Evolutionary conservation across 2,113 vertebrate species (phyloP).

Genomic region (Mormyrus lacerda): DNA sequence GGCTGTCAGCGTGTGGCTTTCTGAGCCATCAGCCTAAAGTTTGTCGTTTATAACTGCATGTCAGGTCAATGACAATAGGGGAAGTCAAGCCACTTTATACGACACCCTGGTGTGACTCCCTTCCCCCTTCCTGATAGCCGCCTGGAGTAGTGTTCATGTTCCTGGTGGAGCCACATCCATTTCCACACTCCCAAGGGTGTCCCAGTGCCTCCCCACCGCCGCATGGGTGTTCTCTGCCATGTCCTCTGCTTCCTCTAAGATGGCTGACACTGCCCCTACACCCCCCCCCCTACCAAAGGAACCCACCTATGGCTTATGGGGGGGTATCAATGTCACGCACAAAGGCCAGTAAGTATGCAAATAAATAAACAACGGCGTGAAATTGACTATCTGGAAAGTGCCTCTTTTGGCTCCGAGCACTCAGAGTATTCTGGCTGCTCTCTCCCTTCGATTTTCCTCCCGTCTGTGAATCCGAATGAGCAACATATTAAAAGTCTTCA

Average conservation of each 20-base stretch:
- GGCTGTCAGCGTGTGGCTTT: neutral
- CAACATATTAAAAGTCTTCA: slow-evolving; percentile 4
- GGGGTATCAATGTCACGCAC: neutral
- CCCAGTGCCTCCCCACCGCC: neutral
- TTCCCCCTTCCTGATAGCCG: neutral
- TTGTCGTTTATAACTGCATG: neutral
- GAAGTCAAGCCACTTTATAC: too few relatives aligned
- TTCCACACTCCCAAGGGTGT: neutral
- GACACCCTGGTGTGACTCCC: too few relatives aligned
- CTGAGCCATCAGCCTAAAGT: neutral
- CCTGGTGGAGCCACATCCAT: neutral
- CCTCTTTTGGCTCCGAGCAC: neutral
- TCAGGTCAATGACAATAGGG: neutral
- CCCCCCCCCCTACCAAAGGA: neutral
- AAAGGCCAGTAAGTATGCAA: neutral
- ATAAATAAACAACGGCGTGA: neutral
- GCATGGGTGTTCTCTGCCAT: neutral
- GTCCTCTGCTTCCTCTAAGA: neutral
- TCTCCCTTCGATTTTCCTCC: neutral
- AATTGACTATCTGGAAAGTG: neutral
- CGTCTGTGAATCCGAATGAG: neutral
- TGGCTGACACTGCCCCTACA: neutral
- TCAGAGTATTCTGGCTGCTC: neutral
- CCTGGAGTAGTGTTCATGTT: neutral
- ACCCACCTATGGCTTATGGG: neutral